Evolutionary conservation across 2,888 invertebrate species (phyloP).

Genomic region (Cyaniris semiargus): DNA sequence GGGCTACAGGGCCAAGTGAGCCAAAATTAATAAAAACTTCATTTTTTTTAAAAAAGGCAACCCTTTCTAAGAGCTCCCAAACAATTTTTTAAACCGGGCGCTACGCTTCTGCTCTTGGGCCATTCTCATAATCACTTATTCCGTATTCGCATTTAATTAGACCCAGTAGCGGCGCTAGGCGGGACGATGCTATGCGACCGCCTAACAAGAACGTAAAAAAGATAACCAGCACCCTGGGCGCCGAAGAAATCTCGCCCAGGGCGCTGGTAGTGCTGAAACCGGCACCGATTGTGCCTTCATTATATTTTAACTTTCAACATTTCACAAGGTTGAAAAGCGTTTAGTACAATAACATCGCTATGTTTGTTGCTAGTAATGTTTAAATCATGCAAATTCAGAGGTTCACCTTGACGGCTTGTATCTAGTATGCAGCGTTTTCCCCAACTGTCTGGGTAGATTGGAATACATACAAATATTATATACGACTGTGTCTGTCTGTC

Average conservation of each 20-base stretch:
- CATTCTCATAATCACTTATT: too few relatives aligned
- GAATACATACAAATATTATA: background rate
- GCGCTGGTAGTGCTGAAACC: background rate
- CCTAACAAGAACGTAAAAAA: too few relatives aligned
- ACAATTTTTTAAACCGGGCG: too few relatives aligned
- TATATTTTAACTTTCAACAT: background rate
- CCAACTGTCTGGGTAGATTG: background rate
- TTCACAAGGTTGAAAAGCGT: background rate
- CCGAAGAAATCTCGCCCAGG: background rate
- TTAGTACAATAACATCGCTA: background rate
- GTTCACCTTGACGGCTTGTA: conserved; percentile 8
- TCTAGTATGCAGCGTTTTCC: background rate
- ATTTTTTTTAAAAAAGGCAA: too few relatives aligned
- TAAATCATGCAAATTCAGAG: conserved; percentile 15
- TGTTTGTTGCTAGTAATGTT: conserved; percentile 2
- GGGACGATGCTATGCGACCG: too few relatives aligned
- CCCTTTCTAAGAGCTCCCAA: too few relatives aligned
- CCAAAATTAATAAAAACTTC: too few relatives aligned
- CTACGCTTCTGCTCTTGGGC: too few relatives aligned
- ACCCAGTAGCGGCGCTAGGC: too few relatives aligned
- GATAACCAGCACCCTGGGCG: background rate
- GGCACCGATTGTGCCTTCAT: background rate
- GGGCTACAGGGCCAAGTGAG: too few relatives aligned
- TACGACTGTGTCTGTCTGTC: background rate
- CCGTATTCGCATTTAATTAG: too few relatives aligned